Base-by-base conservation (phyloP, 2,797 vertebrate genomes). In the Tarsius wallacei region DNA sequence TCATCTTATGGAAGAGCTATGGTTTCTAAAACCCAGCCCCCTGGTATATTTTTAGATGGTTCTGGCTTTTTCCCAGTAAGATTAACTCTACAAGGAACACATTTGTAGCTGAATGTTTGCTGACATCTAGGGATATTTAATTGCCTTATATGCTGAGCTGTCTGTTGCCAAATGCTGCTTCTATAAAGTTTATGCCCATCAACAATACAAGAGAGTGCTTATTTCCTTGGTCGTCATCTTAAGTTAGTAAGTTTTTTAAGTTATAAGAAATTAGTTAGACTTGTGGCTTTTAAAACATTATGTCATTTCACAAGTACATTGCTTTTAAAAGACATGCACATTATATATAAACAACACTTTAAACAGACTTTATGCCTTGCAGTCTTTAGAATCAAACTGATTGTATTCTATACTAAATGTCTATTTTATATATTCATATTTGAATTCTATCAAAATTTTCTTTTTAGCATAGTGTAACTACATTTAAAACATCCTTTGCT, bases 21-120 rank as follows among this genome's bases (percentile, higher is more conserved):
- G 51, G 53, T 93, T 96, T 95, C 26, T 66, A 63, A 78, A 91
- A 36, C 7, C 15, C 13, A 91, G 15, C 12, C 2, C 24, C 21
- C 70, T 57, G 2, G 57, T 74, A 0, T 90, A 55, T 87, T 73
- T 93, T 84, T 70, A 74, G 81, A 53, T 57, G 42, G 61, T 76
- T 83, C 9, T 80, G 10, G 2, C 28, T 8, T 88, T 77, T 36
- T 4, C 55, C 19, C 16, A 70, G 5, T 86, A 31, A 61, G 26
- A 83, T 55, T 24, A 82, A 36, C 21, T 82, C n/a, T 76, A 53
- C 33, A 22, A 26, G 9, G 31, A 80, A 81, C 28, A 87, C 24
- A 70, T 82, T 93, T 93, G 55, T 87, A 61, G 33, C 7, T 91
- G 33, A 90, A 68, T 90, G 9, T 93, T 94, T 94, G 17, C 33